Evolutionary conservation across 2,797 vertebrate genomes (phyloP).

Genomic region (Pseudomugil gertrudae): DNA sequence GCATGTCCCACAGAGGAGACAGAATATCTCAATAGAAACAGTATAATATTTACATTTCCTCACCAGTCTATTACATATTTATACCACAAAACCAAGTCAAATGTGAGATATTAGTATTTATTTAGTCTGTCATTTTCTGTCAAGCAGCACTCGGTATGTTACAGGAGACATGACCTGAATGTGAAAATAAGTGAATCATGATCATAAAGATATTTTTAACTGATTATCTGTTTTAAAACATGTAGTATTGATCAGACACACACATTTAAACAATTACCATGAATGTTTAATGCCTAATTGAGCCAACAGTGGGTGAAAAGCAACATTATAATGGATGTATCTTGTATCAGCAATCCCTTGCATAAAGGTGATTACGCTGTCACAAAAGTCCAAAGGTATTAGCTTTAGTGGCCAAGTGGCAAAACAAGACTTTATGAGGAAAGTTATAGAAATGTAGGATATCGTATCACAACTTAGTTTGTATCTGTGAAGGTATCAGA

Average conservation of each 20-base stretch:
- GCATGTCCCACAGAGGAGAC: slow-evolving; percentile 13
- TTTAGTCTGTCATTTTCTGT: neutral
- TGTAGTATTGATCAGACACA: neutral
- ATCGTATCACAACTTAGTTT: no score
- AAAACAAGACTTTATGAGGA: no score
- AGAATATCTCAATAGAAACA: neutral
- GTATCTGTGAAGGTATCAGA: neutral
- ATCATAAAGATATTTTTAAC: neutral
- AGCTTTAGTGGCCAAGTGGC: neutral
- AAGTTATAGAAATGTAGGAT: no score
- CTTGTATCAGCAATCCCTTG: neutral
- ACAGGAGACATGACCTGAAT: neutral
- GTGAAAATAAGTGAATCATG: neutral
- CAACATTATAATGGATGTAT: no score
- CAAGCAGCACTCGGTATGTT: neutral
- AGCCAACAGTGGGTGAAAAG: no score
- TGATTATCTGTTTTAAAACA: neutral
- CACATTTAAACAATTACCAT: neutral
- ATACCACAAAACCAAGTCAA: neutral
- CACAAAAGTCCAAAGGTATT: neutral
- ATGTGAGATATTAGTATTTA: no score
- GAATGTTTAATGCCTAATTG: neutral
- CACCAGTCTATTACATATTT: neutral
- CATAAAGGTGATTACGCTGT: neutral
- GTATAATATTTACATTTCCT: neutral